These are phyloP conservation scores for Sphinx pinastri DNA, from an alignment of 2,888 invertebrate genomes.

Conservation along the genomic window DNA sequence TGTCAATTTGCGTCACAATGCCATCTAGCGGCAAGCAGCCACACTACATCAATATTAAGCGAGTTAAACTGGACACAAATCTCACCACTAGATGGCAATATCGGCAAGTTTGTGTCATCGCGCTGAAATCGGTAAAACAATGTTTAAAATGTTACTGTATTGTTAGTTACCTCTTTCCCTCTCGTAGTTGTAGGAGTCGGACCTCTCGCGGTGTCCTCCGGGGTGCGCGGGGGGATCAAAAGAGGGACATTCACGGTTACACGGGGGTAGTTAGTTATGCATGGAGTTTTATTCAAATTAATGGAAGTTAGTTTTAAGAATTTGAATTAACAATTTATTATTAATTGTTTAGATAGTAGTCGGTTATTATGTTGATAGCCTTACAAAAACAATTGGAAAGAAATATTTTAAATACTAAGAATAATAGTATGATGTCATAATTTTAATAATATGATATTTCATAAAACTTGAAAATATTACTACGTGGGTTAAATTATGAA, in stretches of 20 bases:
- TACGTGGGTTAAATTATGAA: no score
- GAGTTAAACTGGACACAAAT: slow-evolving; percentile 22
- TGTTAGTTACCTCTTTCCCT: slow-evolving; percentile 87
- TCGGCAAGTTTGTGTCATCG: slow-evolving; percentile 25
- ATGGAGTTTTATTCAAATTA: no score
- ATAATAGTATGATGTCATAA: no score
- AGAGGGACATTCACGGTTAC: slow-evolving; percentile 62
- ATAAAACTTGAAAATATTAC: no score
- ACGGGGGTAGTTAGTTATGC: slow-evolving; percentile 28
- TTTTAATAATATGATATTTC: no score
- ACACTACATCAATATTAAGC: slow-evolving; percentile 19
- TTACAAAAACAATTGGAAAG: no score
- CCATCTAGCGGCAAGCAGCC: slow-evolving; percentile 27
- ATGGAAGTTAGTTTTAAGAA: no score
- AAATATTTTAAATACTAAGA: no score
- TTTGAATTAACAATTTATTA: no score
- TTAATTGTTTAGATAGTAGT: no score
- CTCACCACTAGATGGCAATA: slow-evolving; percentile 25
- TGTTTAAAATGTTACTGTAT: slow-evolving; percentile 22
- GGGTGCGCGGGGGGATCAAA: slow-evolving; percentile 73
- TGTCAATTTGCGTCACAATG: slow-evolving; percentile 25
- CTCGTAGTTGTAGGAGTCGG: slow-evolving; percentile 87
- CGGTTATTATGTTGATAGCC: no score
- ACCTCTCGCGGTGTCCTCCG: slow-evolving; percentile 74
- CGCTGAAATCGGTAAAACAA: slow-evolving; percentile 25